Conservation (phyloP, 2,888 invertebrate species). For the Clusia tigrina region DNA sequence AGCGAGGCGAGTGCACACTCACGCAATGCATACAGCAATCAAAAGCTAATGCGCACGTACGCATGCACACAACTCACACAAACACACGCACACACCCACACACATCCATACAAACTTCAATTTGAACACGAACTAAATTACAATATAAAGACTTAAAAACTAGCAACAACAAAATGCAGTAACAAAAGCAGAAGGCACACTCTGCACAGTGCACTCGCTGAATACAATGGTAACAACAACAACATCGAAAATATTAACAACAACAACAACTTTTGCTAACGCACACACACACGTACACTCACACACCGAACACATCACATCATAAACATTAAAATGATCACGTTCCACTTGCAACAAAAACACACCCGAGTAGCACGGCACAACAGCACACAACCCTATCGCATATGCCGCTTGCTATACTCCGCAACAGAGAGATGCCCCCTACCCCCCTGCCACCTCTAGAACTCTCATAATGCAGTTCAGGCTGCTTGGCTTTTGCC, state of each 20-base stretch:
- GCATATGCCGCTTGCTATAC: no score
- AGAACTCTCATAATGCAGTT: no score
- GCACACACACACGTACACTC: no score
- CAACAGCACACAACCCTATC: background rate
- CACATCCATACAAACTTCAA: constrained; percentile 22
- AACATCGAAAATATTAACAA: no score
- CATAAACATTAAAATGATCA: constrained; percentile 56
- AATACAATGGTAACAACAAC: constrained; percentile 19
- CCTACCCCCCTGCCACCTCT: no score
- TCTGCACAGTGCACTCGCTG: background rate
- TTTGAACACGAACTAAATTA: constrained; percentile 15
- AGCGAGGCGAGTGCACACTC: background rate
- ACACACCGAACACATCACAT: constrained; percentile 33
- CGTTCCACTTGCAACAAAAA: constrained; percentile 60
- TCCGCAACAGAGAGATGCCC: no score
- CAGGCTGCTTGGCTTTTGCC: background rate
- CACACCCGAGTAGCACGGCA: constrained; percentile 2
- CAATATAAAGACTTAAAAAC: background rate
- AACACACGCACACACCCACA: constrained; percentile 10
- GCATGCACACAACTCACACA: no score
- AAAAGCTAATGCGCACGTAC: no score
- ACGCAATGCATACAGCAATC: no score
- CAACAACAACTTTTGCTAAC: no score
- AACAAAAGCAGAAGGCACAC: background rate
- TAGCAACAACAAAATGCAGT: constrained; percentile 12